Conservation (phyloP, 2,888 invertebrate genomes). For the Agrotis puta region DNA sequence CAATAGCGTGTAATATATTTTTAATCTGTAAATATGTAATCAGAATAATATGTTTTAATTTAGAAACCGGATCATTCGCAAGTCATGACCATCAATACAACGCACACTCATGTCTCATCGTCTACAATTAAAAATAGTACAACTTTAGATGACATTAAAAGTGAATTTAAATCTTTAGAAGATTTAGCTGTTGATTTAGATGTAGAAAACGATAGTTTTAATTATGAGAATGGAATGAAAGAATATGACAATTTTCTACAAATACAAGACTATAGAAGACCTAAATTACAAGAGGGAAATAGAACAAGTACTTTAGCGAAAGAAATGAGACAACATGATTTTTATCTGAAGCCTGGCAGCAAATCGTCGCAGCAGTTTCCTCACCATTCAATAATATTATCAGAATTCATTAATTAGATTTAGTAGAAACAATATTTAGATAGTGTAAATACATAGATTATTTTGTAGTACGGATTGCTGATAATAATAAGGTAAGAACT, state of each 20-base stretch:
- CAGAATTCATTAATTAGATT: slow-evolving; percentile 83
- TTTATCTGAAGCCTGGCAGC: slow-evolving; percentile 69
- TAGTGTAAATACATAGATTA: slow-evolving; percentile 47
- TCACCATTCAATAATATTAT: slow-evolving; percentile 76
- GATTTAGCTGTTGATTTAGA: slow-evolving; percentile 67
- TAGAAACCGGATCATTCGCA: slow-evolving; percentile 80
- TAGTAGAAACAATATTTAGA: slow-evolving; percentile 22
- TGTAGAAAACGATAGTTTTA: slow-evolving; percentile 36
- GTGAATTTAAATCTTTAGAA: slow-evolving; percentile 81
- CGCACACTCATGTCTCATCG: slow-evolving; percentile 64
- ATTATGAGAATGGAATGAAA: slow-evolving; percentile 35
- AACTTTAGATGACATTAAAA: slow-evolving; percentile 77
- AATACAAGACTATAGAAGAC: slow-evolving; percentile 80
- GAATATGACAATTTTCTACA: slow-evolving; percentile 69
- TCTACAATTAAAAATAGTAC: slow-evolving; percentile 67
- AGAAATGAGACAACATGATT: slow-evolving; percentile 79
- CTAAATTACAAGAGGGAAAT: slow-evolving; percentile 75
- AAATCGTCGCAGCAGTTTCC: slow-evolving; percentile 65
- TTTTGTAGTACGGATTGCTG: neutral
- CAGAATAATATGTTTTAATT: slow-evolving; percentile 70
- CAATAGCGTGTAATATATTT: slow-evolving; percentile 14
- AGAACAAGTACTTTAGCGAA: slow-evolving; percentile 70
- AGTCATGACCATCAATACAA: slow-evolving; percentile 76
- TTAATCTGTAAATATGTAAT: slow-evolving; percentile 43
- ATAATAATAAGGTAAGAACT: slow-evolving; percentile 36